Conservation (phyloP, 2,113 vertebrate species). For the Dipodomys merriami region DNA sequence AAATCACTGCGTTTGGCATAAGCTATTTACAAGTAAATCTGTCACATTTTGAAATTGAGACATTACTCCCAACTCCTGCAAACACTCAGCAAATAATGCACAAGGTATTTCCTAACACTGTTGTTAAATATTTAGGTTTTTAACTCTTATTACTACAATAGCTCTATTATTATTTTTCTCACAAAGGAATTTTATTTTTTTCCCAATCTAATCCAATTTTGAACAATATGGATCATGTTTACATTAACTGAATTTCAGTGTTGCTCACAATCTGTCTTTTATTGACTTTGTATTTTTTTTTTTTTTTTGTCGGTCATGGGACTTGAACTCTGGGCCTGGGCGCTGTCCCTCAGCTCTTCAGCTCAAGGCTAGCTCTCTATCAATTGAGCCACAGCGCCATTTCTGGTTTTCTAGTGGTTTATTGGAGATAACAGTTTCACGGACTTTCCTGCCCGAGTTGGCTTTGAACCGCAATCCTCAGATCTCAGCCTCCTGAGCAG, state of each 20-base stretch:
- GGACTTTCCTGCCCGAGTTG: too few species aligned
- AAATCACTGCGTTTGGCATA: neutral
- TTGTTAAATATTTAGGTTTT: neutral
- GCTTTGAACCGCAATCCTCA: too few species aligned
- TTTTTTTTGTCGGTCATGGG: too few species aligned
- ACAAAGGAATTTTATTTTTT: neutral
- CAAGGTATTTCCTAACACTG: neutral
- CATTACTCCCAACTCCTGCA: neutral
- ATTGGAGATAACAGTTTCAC: too few species aligned
- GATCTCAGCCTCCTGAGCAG: too few species aligned
- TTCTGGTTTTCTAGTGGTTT: too few species aligned
- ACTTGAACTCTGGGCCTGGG: too few species aligned
- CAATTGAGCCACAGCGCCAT: too few species aligned
- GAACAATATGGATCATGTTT: neutral
- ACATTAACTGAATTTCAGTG: neutral
- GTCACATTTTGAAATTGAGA: neutral
- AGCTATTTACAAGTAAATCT: neutral
- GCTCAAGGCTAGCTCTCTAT: too few species aligned
- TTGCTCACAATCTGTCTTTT: neutral
- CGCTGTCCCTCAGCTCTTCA: too few species aligned
- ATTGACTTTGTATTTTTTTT: neutral
- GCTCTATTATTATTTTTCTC: neutral
- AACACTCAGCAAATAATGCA: fast-evolving
- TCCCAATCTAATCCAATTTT: neutral
- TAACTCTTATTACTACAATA: neutral